Evolutionary conservation across 2,888 invertebrate genomes (phyloP).

Genomic region (Mesorhabditis spiculigera): DNA sequence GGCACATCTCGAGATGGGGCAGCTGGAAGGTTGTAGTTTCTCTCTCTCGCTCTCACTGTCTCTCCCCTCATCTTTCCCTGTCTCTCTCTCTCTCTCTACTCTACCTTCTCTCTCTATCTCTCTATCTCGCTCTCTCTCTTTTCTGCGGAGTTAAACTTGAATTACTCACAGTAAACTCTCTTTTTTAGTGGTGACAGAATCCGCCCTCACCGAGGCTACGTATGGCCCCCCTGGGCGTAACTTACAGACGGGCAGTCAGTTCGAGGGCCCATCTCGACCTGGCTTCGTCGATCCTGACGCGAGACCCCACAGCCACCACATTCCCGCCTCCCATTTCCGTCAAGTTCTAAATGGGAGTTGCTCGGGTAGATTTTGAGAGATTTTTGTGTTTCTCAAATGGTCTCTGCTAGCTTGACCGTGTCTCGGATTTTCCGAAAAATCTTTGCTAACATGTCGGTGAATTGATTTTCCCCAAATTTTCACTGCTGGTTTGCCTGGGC

Average conservation of each 20-base stretch:
- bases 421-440: no score
- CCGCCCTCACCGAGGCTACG: no score
- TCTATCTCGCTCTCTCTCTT: no score
- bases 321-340: slow-evolving; percentile 95
- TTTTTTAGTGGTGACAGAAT: slow-evolving; percentile 26
- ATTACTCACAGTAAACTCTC: no score
- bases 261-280: slow-evolving; percentile 64
- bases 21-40: slow-evolving; percentile 9
- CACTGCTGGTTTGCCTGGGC: neutral
- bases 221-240: slow-evolving; percentile 32
- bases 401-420: neutral
- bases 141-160: no score
- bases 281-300: no score
- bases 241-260: slow-evolving; percentile 30
- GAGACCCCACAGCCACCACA: slow-evolving; percentile 95
- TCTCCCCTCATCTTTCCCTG: no score
- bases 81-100: no score
- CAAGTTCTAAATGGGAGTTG: slow-evolving; percentile 84
- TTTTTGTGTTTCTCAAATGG: neutral
- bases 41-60: no score
- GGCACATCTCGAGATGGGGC: slow-evolving; percentile 69
- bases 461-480: neutral
- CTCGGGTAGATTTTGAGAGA: slow-evolving; percentile 68
- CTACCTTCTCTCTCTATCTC: no score
- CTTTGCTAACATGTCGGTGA: no score